Evolutionary conservation across 1,140 invertebrate species (phyloP), one percentile per base, ranked within the genome.

Genomic region (Drosophila malerkotliana): DNA sequence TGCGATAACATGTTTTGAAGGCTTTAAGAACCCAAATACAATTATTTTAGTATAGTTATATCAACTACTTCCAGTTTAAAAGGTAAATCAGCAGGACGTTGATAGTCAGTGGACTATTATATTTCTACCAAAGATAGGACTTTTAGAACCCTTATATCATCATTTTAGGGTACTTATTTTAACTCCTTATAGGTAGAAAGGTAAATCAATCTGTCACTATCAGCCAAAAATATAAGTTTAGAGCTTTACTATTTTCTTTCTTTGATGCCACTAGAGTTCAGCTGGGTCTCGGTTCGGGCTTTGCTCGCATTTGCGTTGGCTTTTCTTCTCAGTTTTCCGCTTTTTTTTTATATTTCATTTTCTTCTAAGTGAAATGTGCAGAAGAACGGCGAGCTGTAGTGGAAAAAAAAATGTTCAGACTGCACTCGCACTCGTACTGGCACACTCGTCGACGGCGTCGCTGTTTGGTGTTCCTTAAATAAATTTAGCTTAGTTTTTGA

Each of bases 401-500:
- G 49, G 48, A 62, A 66, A 73, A 75, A 75, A 75, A 37, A 44
- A 9, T 76, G 53, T 54, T 75, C 72, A 30, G 37, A 28, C 44
- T 75, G 72, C 55, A 57, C 48, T 49, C 15, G 45, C 26, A 37
- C 56, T 45, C 28, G 57, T 66, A 1, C 28, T 8, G 10, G 32
- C 47, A 57, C 48, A 45, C 58, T 51, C 32, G 60, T 41, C 52
- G 41, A 18, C 44, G 32, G 28, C 30, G 45, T 34, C 49, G 67
- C 51, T 59, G 59, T 60, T 57, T 64, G 37, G 54, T 64, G 79
- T 85, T 87, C 83, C 82, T 85, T 85, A 85, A 85, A 85, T 85
- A 85, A 85, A 85, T 85, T 87, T 85, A 82, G 82, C 82, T 87
- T 88, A 87, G 82, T 87, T 87, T 85, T 87, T 87, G 82, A 87